Conservation (phyloP, 2,888 invertebrate genomes). For the Hydropsyche betteni region DNA sequence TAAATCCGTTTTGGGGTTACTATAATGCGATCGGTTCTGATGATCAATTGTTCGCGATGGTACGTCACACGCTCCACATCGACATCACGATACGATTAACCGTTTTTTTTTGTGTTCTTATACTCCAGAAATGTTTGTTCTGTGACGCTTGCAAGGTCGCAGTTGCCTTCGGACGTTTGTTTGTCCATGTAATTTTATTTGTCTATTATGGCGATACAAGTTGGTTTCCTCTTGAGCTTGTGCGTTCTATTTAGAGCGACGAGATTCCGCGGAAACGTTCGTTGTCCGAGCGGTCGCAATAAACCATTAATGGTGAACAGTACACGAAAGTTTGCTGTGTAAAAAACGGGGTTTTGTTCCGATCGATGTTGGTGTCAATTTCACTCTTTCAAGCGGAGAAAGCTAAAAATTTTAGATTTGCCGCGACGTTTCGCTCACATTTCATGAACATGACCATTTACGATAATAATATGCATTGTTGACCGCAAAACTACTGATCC, state of each 20-base stretch:
- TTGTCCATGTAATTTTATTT: too few relatives aligned
- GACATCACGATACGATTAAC: conserved; percentile 19
- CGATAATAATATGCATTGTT: too few relatives aligned
- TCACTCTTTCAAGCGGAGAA: conserved; percentile 13
- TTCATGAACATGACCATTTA: not conserved
- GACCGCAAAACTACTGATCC: not conserved
- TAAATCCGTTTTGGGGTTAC: conserved; percentile 12
- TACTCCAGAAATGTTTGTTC: conserved; percentile 18
- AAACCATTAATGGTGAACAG: not conserved
- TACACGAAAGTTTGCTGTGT: conserved; percentile 2
- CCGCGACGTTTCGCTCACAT: too few relatives aligned
- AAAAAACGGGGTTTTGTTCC: conserved; percentile 6
- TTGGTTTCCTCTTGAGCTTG: not conserved
- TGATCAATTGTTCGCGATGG: conserved; percentile 15
- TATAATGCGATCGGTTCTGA: conserved; percentile 12
- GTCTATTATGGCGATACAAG: not conserved
- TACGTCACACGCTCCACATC: conserved; percentile 26
- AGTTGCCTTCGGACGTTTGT: not conserved
- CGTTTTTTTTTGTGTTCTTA: not conserved
- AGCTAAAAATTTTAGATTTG: not conserved
- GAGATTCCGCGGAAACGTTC: conserved; percentile 9
- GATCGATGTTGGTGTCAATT: conserved; percentile 15
- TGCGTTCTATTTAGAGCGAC: not conserved
- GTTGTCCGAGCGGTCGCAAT: not conserved
- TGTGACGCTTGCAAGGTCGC: conserved; percentile 10